Conservation (phyloP, 2,888 invertebrate genomes). For the Scelioninae gen. 2 region DNA sequence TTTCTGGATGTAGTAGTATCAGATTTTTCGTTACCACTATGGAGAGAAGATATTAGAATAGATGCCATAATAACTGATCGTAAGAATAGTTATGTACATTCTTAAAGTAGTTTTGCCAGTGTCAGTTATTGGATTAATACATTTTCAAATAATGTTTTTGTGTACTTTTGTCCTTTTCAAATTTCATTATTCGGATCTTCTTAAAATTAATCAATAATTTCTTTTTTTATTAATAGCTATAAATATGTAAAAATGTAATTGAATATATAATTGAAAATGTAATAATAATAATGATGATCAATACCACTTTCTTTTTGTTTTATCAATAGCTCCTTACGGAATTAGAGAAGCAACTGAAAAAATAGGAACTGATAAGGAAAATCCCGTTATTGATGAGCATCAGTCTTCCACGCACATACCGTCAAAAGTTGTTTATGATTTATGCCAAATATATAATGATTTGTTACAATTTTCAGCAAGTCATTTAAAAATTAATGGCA, state of each 20-base stretch:
- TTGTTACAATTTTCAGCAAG: slow-evolving; percentile 88
- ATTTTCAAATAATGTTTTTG: too few species aligned
- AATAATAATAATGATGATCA: too few species aligned
- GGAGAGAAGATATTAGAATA: slow-evolving; percentile 83
- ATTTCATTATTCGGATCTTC: too few species aligned
- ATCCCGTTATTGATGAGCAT: slow-evolving; percentile 81
- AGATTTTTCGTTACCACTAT: slow-evolving; percentile 91
- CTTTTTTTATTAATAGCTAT: too few species aligned
- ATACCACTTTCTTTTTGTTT: too few species aligned
- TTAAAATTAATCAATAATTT: too few species aligned
- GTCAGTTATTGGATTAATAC: background rate
- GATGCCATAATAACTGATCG: slow-evolving; percentile 98
- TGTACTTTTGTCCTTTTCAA: too few species aligned
- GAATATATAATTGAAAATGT: too few species aligned
- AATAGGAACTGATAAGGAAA: slow-evolving; percentile 80
- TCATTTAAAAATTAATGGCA: slow-evolving; percentile 84
- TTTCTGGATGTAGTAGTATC: slow-evolving; percentile 94
- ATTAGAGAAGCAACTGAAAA: slow-evolving; percentile 95
- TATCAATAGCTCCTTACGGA: slow-evolving; percentile 99
- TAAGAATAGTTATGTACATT: slow-evolving; percentile 75
- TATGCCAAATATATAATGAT: slow-evolving; percentile 89
- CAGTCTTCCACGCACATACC: slow-evolving; percentile 85
- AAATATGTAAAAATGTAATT: too few species aligned
- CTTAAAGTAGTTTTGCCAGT: background rate
- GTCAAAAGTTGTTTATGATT: slow-evolving; percentile 89